Conservation (phyloP, 2,888 invertebrate species). For the Lasioglossum villosulum region DNA sequence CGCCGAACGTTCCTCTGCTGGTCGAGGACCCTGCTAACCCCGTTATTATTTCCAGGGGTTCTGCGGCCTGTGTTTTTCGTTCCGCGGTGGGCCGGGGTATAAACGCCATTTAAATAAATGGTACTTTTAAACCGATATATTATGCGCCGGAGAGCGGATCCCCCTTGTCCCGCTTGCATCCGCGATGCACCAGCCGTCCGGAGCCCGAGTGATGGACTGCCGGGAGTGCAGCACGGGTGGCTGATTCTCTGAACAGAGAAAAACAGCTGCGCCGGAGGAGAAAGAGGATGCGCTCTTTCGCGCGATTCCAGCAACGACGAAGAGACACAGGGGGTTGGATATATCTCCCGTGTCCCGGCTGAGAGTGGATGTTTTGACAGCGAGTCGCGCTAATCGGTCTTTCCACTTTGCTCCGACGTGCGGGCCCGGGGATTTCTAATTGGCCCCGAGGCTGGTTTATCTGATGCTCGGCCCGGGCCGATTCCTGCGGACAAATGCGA, state of each 20-base stretch:
- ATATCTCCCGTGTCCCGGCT: constrained; percentile 52
- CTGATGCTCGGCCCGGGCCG: constrained; percentile 30
- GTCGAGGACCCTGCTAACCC: constrained; percentile 79
- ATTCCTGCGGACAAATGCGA: constrained; percentile 63
- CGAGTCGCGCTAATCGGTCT: constrained; percentile 82
- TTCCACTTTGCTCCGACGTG: constrained; percentile 78
- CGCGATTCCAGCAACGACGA: constrained; percentile 25
- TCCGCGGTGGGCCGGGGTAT: constrained; percentile 72
- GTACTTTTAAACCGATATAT: constrained; percentile 83
- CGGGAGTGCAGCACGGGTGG: constrained; percentile 77
- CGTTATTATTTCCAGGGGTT: constrained; percentile 80
- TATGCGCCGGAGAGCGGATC: constrained; percentile 70
- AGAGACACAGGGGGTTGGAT: constrained; percentile 18
- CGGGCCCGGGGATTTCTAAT: constrained; percentile 69
- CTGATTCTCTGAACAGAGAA: constrained; percentile 68
- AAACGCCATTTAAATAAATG: constrained; percentile 82
- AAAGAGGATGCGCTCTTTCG: constrained; percentile 68
- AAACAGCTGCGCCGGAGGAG: background rate
- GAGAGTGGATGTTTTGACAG: constrained; percentile 81
- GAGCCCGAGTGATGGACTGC: constrained; percentile 81
- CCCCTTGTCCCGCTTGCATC: constrained; percentile 50
- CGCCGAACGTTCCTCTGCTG: constrained; percentile 62
- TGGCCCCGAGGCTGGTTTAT: constrained; percentile 57
- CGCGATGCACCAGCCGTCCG: constrained; percentile 56
- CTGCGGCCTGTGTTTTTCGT: constrained; percentile 78